Evolutionary conservation across 2,113 vertebrate genomes (phyloP).

Genomic region (Ranitomeya imitator): DNA sequence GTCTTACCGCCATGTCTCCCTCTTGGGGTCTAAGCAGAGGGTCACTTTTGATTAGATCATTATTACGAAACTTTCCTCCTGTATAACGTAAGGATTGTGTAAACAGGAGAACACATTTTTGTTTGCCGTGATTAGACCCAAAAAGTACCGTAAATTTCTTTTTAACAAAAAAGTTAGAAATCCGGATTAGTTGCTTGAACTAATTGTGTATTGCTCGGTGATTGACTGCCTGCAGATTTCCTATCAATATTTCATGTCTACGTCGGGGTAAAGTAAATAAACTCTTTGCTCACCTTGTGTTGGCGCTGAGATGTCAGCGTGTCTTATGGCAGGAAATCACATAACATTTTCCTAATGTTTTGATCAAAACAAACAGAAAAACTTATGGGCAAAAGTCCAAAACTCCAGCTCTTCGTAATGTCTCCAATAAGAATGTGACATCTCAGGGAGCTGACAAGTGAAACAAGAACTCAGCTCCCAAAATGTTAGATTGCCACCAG

Average conservation of each 20-base stretch:
- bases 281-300: not conserved
- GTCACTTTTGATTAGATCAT: too few species aligned
- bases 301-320: not conserved
- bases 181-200: not conserved
- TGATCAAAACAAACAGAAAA: not conserved
- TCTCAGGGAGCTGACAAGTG: not conserved
- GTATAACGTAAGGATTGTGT: too few species aligned
- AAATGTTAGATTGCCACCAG: not conserved
- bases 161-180: not conserved
- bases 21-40: too few species aligned
- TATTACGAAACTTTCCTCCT: too few species aligned
- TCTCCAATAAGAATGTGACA: not conserved
- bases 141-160: not conserved
- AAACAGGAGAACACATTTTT: not conserved
- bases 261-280: not conserved
- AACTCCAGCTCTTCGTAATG: not conserved
- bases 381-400: conserved; percentile 8
- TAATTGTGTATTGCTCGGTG: not conserved
- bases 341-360: not conserved
- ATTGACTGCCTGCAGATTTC: conserved; percentile 10
- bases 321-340: not conserved
- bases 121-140: not conserved
- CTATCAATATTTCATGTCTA: conserved; percentile 18
- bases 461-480: not conserved
- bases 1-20: too few species aligned